Evolutionary conservation across 1,140 invertebrate species (phyloP).

Genomic region (Saxidomus purpurata): DNA sequence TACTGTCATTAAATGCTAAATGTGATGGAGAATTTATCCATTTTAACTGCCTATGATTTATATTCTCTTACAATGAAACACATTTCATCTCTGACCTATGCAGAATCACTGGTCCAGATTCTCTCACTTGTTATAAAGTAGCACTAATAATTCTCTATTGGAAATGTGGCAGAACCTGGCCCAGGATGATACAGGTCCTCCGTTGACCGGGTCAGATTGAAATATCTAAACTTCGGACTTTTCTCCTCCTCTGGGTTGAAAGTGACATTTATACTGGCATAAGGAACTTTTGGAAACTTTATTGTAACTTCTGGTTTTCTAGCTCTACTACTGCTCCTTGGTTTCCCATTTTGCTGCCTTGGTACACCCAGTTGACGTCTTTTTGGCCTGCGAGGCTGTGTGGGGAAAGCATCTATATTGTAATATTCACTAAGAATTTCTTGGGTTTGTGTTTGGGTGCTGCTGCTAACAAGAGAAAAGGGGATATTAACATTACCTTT

Average conservation of each 20-base stretch:
- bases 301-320: conserved; percentile 73
- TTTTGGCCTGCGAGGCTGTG: conserved; percentile 62
- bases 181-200: conserved; percentile 70
- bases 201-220: conserved; percentile 72
- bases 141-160: conserved; percentile 55
- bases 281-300: conserved; percentile 78
- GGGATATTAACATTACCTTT: conserved; percentile 81
- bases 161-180: conserved; percentile 49
- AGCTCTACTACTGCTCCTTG: conserved; percentile 59
- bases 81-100: neutral
- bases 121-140: neutral
- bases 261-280: conserved; percentile 78
- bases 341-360: conserved; percentile 60
- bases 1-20: no score
- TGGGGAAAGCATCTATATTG: conserved; percentile 76
- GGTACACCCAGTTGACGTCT: conserved; percentile 66
- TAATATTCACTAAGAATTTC: conserved; percentile 66
- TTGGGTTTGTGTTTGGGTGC: conserved; percentile 53
- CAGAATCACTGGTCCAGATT: neutral
- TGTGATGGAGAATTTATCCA: no score
- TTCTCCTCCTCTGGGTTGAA: conserved; percentile 71
- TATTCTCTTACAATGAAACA: no score
- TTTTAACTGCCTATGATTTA: no score
- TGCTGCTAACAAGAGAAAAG: conserved; percentile 57
- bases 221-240: conserved; percentile 78